Evolutionary conservation across 1,140 invertebrate genomes (phyloP).

Genomic region (Drosophila trapezifrons): DNA sequence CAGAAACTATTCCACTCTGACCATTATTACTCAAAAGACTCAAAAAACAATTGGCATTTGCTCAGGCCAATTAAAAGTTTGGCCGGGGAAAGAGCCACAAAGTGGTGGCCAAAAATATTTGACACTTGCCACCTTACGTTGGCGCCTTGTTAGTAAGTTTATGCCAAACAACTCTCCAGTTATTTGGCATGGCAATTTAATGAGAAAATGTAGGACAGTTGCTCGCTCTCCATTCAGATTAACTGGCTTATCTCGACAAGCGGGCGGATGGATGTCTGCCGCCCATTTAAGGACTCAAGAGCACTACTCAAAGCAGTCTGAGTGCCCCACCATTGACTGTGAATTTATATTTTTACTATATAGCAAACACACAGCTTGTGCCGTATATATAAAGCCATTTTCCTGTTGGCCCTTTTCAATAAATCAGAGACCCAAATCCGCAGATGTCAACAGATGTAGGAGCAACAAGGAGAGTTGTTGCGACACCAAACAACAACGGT

Average conservation of each 20-base stretch:
- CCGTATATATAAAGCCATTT: constrained; percentile 1
- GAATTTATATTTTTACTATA: constrained; percentile 29
- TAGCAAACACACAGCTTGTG: not conserved
- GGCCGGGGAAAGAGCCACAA: constrained; percentile 45
- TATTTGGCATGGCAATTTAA: constrained; percentile 78
- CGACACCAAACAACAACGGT: constrained; percentile 11
- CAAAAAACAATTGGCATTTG: constrained; percentile 69
- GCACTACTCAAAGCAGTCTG: constrained; percentile 70
- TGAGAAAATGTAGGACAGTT: constrained; percentile 80
- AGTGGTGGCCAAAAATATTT: constrained; percentile 59
- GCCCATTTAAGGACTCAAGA: constrained; percentile 49
- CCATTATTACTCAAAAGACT: constrained; percentile 22
- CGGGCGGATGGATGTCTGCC: constrained; percentile 25
- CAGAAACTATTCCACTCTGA: constrained; percentile 31
- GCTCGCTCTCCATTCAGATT: constrained; percentile 34
- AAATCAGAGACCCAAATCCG: constrained; percentile 44
- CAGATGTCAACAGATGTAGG: constrained; percentile 27
- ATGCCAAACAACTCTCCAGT: constrained; percentile 57
- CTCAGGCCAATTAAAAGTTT: constrained; percentile 79
- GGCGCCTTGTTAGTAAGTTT: constrained; percentile 79
- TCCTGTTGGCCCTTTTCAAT: constrained; percentile 35
- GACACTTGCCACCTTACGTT: constrained; percentile 62
- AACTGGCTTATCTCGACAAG: constrained; percentile 29
- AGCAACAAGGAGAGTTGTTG: constrained; percentile 7
- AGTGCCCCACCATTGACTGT: constrained; percentile 54